Evolutionary conservation across 2,888 invertebrate species (phyloP), one percentile per base, ranked within the genome.

Genomic region (Drosophila cracens): DNA sequence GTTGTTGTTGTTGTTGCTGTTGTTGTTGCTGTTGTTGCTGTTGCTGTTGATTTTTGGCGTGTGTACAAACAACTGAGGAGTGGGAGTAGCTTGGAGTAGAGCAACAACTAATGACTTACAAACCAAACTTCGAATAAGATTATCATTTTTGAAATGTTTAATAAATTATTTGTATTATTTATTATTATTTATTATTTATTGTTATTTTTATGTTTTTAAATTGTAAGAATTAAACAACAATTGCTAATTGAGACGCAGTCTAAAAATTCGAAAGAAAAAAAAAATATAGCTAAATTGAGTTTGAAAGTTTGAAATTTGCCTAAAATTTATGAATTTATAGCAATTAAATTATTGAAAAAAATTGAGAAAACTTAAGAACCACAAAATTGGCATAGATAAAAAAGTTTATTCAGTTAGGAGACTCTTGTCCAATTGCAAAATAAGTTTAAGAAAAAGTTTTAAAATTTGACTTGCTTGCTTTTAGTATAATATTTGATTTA

Each of bases 21-120:
- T 62, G 49, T 4, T 52, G 33, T 21, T 54, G 38, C 18, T 64
- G 16, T 27, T 74, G 63, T n/a, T 65, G 29, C 34, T 52, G 40
- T 49, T 66, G 40, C 11, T 38, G 18, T 46, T 52, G 59, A 46
- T 58, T 65, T 74, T 79, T 79, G 79, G 52, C 76, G 68, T 79
- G 59, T 64, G 63, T 56, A 29, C 27, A 25, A 31, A 36, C 38
- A 27, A 52, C 13, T 27, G 13, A 11, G 31, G 21, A 40, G 49
- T n/a, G 60, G 46, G 48, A 25, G 25, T 3, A 25, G 11, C 10
- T 33, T 10, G 25, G 11, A 27, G 33, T 2, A n/a, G 18, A 7
- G 5, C 29, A 29, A 3, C 27, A 6, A 25, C 16, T 21, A 38
- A 31, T 29, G 21, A 51, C 29, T 36, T 31, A 27, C 46, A 33